These are phyloP conservation scores for Megamerina dolium DNA, from an alignment of 2,888 invertebrate species.

Conservation along the genomic window DNA sequence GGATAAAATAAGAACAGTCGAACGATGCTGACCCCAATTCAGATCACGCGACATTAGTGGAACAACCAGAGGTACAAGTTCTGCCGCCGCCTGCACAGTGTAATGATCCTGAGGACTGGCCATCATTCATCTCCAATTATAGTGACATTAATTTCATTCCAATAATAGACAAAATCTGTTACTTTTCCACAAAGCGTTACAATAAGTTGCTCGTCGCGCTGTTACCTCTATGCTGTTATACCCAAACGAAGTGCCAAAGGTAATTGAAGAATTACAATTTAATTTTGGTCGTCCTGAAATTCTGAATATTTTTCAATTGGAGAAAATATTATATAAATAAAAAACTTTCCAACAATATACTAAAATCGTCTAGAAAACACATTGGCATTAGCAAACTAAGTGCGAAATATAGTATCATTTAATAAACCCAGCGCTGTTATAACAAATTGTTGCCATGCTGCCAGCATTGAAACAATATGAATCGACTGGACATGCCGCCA, in stretches of 20 bases:
- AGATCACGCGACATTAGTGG: no score
- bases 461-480: slow-evolving; percentile 9
- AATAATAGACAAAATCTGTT: slow-evolving; percentile 13
- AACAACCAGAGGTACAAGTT: no score
- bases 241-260: slow-evolving; percentile 8
- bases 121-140: slow-evolving; percentile 7
- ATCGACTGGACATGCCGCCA: slow-evolving; percentile 3
- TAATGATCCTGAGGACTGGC: slow-evolving; percentile 10
- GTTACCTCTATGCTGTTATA: slow-evolving; percentile 8
- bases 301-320: slow-evolving; percentile 8
- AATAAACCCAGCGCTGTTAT: slow-evolving; percentile 4
- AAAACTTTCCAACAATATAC: slow-evolving; percentile 10
- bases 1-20: no score
- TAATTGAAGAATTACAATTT: slow-evolving; percentile 14
- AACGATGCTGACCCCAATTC: no score
- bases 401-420: no score
- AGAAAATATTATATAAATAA: no score
- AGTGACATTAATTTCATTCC: slow-evolving; percentile 6
- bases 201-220: slow-evolving; percentile 1
- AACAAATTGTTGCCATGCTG: slow-evolving; percentile 9
- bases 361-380: slow-evolving; percentile 2
- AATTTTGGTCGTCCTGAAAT: slow-evolving; percentile 17
- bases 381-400: slow-evolving; percentile 4
- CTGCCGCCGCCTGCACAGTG: no score
- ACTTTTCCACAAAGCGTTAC: slow-evolving; percentile 8